Base-by-base conservation (phyloP, 37 sponge, comb jelly and placozoan genomes). In the Amphimedon queenslandica region DNA sequence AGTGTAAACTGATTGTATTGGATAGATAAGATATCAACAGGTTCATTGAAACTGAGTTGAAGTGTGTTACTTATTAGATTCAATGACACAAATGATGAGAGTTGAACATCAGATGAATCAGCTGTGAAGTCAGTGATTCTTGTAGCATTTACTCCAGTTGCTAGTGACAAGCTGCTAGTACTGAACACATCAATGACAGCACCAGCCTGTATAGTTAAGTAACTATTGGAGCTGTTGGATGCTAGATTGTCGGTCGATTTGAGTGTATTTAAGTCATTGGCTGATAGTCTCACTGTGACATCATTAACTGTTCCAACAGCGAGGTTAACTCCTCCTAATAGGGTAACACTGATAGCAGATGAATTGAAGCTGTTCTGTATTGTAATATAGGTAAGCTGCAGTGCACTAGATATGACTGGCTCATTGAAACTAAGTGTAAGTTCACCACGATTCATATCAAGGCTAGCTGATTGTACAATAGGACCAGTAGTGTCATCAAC, bases 341-440 rank as follows among this genome's bases (percentile, higher is more conserved):
- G 86, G 1, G 82, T 80, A 2, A 74, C 63, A 2, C 20, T 36
- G 35, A 73, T 40, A 20, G 72, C 79, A 60, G 61, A 25, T 11
- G 5, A 6, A 47, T 47, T 13, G 5, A n/a, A 11, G 8, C 27
- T n/a, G 57, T 81, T 73, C 61, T 95, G 96, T 2, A 95, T 42
- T 1, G 92, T 88, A 5, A 90, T 64, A 23, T 58, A 76, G 6
- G 80, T 82, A 27, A 75, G 69, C 23, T 82, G 72, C 1, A 80
- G 60, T 0, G 86, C 57, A 43, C 42, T 82, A 0, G 74, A 41
- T 11, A 72, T 40, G 10, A 95, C 89, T 32, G 88, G 75, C 31
- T 91, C 92, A 80, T 91, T 73, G 75, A 95, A 95, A 5, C 68
- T 69, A 6, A 95, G 80, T 5, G 77, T 69, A 10, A 91, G 37